Percentiles rank a stretch among this genome's conserved stretches.
Conservation (phyloP, 2,113 vertebrate genomes). For the Phycodurus eques region DNA sequence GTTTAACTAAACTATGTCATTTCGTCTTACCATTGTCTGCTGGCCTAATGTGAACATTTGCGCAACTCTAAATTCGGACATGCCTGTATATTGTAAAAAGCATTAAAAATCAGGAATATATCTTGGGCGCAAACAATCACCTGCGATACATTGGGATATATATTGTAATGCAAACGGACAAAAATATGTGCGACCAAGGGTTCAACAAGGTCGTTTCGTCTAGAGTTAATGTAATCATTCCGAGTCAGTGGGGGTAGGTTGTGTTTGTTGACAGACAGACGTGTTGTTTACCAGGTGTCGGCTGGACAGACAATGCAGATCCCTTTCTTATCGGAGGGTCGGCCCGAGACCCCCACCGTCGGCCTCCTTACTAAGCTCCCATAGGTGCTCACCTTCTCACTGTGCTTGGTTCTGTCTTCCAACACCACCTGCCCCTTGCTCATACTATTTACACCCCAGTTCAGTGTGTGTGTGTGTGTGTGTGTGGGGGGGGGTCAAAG, state of each 20-base stretch:
- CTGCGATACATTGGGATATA: too few relatives aligned
- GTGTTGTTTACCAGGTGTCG: slow-evolving; percentile 54
- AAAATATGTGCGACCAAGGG: background rate
- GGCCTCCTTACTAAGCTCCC: background rate
- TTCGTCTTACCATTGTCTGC: too few relatives aligned
- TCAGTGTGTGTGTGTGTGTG: too few relatives aligned
- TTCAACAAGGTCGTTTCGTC: slow-evolving; percentile 62
- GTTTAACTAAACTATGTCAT: too few relatives aligned
- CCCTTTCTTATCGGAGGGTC: slow-evolving; percentile 46
- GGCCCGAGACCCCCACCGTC: slow-evolving; percentile 16
- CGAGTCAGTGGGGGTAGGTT: slow-evolving; percentile 50
- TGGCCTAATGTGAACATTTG: too few relatives aligned
- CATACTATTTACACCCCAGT: slow-evolving; percentile 53
- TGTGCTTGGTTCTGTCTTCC: slow-evolving; percentile 10
- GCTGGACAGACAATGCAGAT: slow-evolving; percentile 48
- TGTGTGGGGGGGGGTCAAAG: too few relatives aligned
- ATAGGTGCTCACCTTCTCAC: background rate
- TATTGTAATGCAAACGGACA: too few relatives aligned
- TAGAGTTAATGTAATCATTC: slow-evolving; percentile 74
- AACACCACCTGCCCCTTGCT: background rate
- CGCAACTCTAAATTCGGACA: too few relatives aligned
- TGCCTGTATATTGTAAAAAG: too few relatives aligned
- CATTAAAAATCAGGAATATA: too few relatives aligned
- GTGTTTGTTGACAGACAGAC: slow-evolving; percentile 74
- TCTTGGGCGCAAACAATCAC: too few relatives aligned